phyloP scores from a whole-genome alignment of 2,888 invertebrate genomes.

The Trissolcus japonicus region DNA sequence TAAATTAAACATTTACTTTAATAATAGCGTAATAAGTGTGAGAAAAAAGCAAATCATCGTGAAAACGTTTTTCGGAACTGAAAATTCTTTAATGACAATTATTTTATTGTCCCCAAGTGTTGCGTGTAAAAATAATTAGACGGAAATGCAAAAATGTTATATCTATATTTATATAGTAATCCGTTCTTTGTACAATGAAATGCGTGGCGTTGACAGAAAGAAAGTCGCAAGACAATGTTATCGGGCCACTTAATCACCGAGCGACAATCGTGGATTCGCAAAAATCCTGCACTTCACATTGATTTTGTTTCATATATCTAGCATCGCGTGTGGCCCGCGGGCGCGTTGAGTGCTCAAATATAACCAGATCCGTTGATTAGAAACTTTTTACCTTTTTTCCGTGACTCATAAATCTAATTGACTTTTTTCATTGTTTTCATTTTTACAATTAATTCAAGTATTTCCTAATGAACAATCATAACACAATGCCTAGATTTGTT shows the following conservation, averaged over 20 bases:
- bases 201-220: conserved; percentile 34
- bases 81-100: too few relatives aligned
- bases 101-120: not conserved
- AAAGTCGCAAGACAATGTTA: conserved; percentile 44
- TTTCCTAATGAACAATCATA: too few relatives aligned
- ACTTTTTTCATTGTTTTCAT: too few relatives aligned
- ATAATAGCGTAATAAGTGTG: too few relatives aligned
- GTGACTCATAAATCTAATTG: too few relatives aligned
- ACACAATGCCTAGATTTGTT: too few relatives aligned
- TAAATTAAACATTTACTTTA: too few relatives aligned
- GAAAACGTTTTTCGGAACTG: too few relatives aligned
- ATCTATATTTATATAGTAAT: not conserved
- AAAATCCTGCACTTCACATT: conserved; percentile 46
- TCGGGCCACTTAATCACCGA: conserved; percentile 22
- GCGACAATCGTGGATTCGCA: conserved; percentile 33
- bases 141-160: conserved; percentile 33
- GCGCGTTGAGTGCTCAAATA: conserved; percentile 12
- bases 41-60: too few relatives aligned
- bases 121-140: conserved; percentile 28
- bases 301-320: conserved; percentile 36
- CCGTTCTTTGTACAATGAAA: conserved; percentile 23
- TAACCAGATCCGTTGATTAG: conserved; percentile 23
- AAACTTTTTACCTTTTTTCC: too few relatives aligned
- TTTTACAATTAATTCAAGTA: too few relatives aligned
- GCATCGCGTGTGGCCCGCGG: conserved; percentile 25